phyloP scores from a whole-genome alignment of 2,113 vertebrate species.

The Sapajus apella region DNA sequence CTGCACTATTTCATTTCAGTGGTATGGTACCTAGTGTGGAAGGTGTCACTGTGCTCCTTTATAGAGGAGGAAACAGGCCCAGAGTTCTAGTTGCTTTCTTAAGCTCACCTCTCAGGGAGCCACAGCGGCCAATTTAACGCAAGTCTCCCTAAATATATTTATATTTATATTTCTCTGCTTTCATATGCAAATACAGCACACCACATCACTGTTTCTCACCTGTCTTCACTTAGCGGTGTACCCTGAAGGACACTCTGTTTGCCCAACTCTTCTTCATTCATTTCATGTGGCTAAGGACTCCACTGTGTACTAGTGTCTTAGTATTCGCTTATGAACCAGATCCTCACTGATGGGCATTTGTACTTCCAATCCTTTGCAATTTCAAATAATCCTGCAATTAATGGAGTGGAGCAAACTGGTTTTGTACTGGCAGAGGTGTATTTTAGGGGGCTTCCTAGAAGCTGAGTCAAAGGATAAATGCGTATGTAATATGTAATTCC shows the following conservation, averaged over 20 bases:
- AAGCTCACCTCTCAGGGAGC: neutral
- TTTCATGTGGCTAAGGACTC: neutral
- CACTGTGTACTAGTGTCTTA: neutral
- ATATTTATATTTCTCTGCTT: neutral
- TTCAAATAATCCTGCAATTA: neutral
- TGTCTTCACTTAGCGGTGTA: neutral
- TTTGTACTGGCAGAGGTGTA: neutral
- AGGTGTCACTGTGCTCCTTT: neutral
- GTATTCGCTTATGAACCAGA: neutral
- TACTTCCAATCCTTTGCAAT: neutral
- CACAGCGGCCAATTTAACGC: neutral
- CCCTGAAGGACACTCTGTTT: neutral
- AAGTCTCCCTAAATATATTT: neutral
- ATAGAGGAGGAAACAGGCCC: neutral
- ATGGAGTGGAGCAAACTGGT: neutral
- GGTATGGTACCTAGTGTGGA: neutral
- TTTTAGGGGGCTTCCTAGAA: neutral
- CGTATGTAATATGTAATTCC: neutral
- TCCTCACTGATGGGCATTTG: neutral
- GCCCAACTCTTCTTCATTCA: neutral
- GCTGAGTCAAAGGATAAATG: neutral
- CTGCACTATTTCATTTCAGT: neutral
- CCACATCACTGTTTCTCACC: neutral
- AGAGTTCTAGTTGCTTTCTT: neutral
- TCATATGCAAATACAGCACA: neutral